Percentiles rank a stretch among this genome's conserved stretches.
Conservation (phyloP, 1,140 invertebrate species). For the Formica selysi region DNA sequence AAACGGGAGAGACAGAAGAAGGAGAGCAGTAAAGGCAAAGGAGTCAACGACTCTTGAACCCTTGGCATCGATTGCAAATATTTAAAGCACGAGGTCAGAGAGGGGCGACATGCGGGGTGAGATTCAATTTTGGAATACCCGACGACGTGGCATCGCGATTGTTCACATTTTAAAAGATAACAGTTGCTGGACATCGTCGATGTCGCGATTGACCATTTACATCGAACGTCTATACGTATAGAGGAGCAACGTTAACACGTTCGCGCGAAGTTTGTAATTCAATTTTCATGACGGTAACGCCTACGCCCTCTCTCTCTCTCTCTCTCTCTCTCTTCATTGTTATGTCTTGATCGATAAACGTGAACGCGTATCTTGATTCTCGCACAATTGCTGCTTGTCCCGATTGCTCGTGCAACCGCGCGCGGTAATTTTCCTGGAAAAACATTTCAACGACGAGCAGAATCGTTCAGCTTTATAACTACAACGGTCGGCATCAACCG, state of each 20-base stretch:
- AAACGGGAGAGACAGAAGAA: slow-evolving; percentile 62
- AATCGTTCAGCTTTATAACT: background rate
- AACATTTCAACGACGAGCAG: slow-evolving; percentile 1
- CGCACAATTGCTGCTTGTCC: slow-evolving; percentile 4
- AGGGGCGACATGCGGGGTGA: slow-evolving; percentile 49
- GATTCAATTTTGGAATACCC: slow-evolving; percentile 23
- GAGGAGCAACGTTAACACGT: slow-evolving; percentile 22
- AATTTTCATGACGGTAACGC: slow-evolving; percentile 35
- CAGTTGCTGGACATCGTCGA: background rate
- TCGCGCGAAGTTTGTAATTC: slow-evolving; percentile 39
- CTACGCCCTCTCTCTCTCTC: slow-evolving; percentile 31
- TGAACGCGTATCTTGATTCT: slow-evolving; percentile 29
- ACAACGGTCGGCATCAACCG: background rate
- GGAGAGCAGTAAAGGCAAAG: slow-evolving; percentile 49
- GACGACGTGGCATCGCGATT: slow-evolving; percentile 34
- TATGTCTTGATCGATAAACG: slow-evolving; percentile 47
- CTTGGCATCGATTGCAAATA: slow-evolving; percentile 83
- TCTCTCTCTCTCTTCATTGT: slow-evolving; percentile 8
- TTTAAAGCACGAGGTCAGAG: slow-evolving; percentile 81
- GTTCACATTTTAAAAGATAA: background rate
- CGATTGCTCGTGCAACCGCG: background rate
- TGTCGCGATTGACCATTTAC: slow-evolving; percentile 9
- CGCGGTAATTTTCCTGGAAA: background rate
- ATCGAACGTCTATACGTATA: background rate
- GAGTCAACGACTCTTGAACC: slow-evolving; percentile 83